Evolutionary conservation across 2,797 vertebrate species (phyloP), one percentile per base, ranked within the genome.

Genomic region (Australoheros facetus): DNA sequence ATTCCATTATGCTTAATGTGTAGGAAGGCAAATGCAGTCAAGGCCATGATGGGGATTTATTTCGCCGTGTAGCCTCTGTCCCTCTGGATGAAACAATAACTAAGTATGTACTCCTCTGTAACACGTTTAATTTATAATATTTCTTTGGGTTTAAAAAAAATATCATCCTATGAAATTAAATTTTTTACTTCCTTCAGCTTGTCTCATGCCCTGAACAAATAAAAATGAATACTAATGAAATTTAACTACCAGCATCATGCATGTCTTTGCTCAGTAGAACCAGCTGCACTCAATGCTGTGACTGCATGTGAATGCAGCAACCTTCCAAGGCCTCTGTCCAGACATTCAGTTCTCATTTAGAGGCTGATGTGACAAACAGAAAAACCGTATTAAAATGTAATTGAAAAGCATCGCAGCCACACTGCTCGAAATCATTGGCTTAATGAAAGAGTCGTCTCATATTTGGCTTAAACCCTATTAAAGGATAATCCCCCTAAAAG

Each of bases 1-100:
- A 95, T 94, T 95, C 88, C 85, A 93, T 94, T 93, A 92, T 86
- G 85, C 85, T 85, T 93, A 90, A 93, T 91, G 89, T 88, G 84
- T 77, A 73, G 88, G 78, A 84, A 84, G 89, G 56, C 62, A 72
- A 81, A 81, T 71, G 88, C 66, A 26, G n/a, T 83, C 82, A 72
- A 83, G 82, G 87, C 87, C 89, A 72, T 10, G 48, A 74, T 11
- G 56, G 86, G 87, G 79, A 83, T 92, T 91, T 84, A 90, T 89
- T 89, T 87, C 87, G 78, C 79, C 54, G 13, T 17, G 74, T 84
- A 74, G 88, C 89, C 84, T 84, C 77, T 76, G 82, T 73, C 85
- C 73, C 78, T 78, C 34, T 2, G 32, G 56, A 80, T 48, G 83
- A 84, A 88, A 78, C 62, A 66, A 77, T 57, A 82, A 57, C 23